phyloP scores from a whole-genome alignment of 2,888 invertebrate species.

The Mimachlamys varia region DNA sequence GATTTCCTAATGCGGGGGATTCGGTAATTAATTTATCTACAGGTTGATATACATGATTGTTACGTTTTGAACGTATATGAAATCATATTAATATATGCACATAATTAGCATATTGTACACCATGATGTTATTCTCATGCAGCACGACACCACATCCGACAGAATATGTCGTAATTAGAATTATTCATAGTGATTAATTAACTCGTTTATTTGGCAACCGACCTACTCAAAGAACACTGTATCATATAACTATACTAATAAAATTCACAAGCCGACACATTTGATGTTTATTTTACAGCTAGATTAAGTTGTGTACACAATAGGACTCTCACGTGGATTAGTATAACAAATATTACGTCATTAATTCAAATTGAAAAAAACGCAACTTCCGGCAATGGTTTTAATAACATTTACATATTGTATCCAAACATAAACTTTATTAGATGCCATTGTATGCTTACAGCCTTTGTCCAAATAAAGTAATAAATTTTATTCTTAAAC shows the following conservation, averaged over 20 bases:
- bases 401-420: background rate
- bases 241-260: background rate
- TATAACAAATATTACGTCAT: background rate
- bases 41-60: too few species aligned
- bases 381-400: background rate
- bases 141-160: background rate
- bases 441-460: background rate
- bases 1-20: background rate
- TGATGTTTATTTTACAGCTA: background rate
- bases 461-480: background rate
- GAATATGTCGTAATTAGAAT: background rate
- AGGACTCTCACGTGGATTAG: background rate
- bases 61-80: background rate
- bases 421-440: background rate
- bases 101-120: background rate
- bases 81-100: background rate
- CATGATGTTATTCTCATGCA: slow-evolving; percentile 8
- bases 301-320: background rate
- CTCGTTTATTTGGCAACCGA: background rate
- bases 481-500: background rate
- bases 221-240: background rate
- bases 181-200: slow-evolving; percentile 3
- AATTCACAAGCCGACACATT: background rate
- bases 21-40: background rate
- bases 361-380: background rate